phyloP scores from a whole-genome alignment of 2,888 invertebrate genomes.

The Cheilosia variabilis region DNA sequence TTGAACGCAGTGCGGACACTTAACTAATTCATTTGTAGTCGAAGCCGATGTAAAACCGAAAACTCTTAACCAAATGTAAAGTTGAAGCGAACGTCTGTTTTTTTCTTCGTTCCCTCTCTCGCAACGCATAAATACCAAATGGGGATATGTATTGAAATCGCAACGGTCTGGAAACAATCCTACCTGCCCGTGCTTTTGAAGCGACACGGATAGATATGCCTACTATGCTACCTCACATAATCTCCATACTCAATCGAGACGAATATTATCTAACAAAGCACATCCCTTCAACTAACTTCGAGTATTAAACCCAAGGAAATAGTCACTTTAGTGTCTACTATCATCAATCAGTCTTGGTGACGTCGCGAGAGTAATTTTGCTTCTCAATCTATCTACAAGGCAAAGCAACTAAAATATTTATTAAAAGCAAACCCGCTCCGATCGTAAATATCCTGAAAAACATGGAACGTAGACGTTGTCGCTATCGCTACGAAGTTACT shows the following conservation, averaged over 20 bases:
- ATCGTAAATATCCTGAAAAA: slow-evolving; percentile 74
- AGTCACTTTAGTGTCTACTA: slow-evolving; percentile 57
- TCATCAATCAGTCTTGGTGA: slow-evolving; percentile 72
- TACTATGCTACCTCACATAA: not conserved
- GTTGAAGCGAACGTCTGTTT: too few species aligned
- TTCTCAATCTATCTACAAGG: slow-evolving; percentile 49
- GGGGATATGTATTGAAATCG: too few species aligned
- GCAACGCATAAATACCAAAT: too few species aligned
- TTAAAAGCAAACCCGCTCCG: slow-evolving; percentile 70
- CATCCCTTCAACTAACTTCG: not conserved
- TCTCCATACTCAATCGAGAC: not conserved
- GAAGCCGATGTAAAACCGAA: too few species aligned
- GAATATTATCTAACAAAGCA: not conserved
- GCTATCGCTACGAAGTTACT: slow-evolving; percentile 55
- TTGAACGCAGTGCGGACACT: too few species aligned
- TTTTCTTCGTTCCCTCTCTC: too few species aligned
- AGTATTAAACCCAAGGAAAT: slow-evolving; percentile 24
- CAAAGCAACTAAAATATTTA: slow-evolving; percentile 69
- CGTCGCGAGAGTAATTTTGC: slow-evolving; percentile 60
- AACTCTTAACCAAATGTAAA: too few species aligned
- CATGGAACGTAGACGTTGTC: slow-evolving; percentile 52
- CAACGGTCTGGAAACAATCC: too few species aligned
- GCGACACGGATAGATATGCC: too few species aligned
- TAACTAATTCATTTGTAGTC: too few species aligned
- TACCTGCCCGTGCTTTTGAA: too few species aligned